Conservation (phyloP, 2,113 vertebrate genomes). For the Takifugu flavidus region DNA sequence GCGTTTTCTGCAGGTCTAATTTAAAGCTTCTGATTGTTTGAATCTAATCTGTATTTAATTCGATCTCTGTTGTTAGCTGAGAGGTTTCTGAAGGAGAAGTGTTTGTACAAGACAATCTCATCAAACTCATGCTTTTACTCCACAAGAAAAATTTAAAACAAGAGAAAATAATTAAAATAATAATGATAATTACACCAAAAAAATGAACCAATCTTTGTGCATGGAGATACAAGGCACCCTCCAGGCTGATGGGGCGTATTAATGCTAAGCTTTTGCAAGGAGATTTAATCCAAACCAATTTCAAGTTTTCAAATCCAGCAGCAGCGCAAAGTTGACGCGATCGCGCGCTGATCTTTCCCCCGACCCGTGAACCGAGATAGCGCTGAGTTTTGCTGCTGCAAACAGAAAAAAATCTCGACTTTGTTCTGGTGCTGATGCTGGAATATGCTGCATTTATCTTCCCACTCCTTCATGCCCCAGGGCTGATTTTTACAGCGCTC, state of each 20-base stretch:
- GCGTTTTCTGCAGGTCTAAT: conserved; percentile 15
- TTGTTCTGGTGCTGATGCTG: conserved; percentile 54
- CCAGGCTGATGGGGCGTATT: conserved; percentile 12
- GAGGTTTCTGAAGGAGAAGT: conserved; percentile 24
- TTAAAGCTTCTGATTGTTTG: conserved; percentile 32
- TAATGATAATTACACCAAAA: conserved; percentile 8
- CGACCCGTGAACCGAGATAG: conserved; percentile 23
- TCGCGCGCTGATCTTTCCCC: conserved; percentile 30
- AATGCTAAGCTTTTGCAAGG: conserved; percentile 30
- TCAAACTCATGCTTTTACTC: conserved; percentile 8
- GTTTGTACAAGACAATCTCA: conserved; percentile 16
- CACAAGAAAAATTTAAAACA: neutral
- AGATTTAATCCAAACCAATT: conserved; percentile 34
- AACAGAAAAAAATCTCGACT: conserved; percentile 32
- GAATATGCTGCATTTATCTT: conserved; percentile 42
- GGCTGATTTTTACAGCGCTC: conserved; percentile 6
- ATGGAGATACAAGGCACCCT: conserved; percentile 15
- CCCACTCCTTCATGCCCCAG: conserved; percentile 32
- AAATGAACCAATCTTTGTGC: conserved; percentile 15
- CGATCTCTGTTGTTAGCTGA: conserved; percentile 6
- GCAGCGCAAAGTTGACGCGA: conserved; percentile 24
- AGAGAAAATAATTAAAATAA: no score
- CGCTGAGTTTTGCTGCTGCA: conserved; percentile 38
- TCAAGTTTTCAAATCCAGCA: conserved; percentile 24
- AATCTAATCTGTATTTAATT: conserved; percentile 26